Conservation (phyloP, 23 tunicate species). For the Ciona savignyi region DNA sequence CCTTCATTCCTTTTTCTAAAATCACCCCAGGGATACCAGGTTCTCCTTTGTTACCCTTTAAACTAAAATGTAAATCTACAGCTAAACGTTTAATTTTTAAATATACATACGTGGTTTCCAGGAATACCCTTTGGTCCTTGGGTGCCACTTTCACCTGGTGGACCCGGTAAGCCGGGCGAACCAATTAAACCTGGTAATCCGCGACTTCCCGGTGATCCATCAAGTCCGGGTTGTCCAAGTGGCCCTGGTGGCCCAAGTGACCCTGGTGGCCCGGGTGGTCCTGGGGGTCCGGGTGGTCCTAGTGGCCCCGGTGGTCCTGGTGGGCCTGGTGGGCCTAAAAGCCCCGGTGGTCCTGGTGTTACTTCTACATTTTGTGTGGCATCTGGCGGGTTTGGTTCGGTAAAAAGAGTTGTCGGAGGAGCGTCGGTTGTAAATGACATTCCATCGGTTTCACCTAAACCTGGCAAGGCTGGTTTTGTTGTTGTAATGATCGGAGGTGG, state of each 20-base stretch:
- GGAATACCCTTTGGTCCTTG: too few relatives aligned
- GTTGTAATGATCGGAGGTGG: not conserved
- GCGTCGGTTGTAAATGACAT: conserved; percentile 6
- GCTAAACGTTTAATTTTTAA: too few relatives aligned
- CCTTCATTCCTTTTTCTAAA: not conserved
- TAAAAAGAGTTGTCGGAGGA: not conserved
- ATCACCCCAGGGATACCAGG: not conserved
- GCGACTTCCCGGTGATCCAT: conserved; percentile 18
- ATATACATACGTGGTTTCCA: too few relatives aligned
- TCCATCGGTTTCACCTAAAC: not conserved
- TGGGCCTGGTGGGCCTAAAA: conserved; percentile 47
- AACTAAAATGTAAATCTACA: too few relatives aligned
- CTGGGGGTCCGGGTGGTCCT: conserved; percentile 5
- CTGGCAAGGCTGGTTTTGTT: not conserved
- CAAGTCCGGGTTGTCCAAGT: too few relatives aligned
- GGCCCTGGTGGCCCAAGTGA: too few relatives aligned
- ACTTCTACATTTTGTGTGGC: not conserved
- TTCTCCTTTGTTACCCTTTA: not conserved
- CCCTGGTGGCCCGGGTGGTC: not conserved
- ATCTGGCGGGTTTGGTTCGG: not conserved
- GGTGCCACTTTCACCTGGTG: too few relatives aligned
- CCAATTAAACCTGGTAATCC: conserved; percentile 24
- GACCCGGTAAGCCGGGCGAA: too few relatives aligned
- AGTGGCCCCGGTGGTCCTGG: conserved; percentile 45
- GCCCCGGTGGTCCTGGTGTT: conserved; percentile 49